Evolutionary conservation across 2,113 vertebrate species (phyloP).

Genomic region (Microcebus ravelobensis): DNA sequence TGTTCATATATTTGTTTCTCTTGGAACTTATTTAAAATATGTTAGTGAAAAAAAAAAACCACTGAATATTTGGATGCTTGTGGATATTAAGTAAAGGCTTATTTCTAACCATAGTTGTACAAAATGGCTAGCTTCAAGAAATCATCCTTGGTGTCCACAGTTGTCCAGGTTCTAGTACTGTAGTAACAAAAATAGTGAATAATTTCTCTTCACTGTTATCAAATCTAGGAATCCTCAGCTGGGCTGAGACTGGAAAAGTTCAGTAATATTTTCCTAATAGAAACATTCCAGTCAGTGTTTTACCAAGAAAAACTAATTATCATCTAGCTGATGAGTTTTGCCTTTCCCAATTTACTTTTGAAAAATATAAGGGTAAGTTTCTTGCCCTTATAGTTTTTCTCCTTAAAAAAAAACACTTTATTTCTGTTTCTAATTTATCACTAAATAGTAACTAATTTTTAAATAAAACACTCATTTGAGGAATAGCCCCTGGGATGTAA

Average conservation of each 20-base stretch:
- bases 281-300: slow-evolving; percentile 63
- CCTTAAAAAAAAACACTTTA: not conserved
- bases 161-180: not conserved
- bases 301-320: slow-evolving; percentile 65
- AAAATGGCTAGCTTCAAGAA: slow-evolving; percentile 16
- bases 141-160: not conserved
- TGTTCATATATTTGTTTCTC: slow-evolving; percentile 57
- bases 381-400: slow-evolving; percentile 35
- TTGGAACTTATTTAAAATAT: slow-evolving; percentile 32
- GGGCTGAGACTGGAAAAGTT: slow-evolving; percentile 15
- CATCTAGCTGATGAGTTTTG: slow-evolving; percentile 48
- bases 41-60: slow-evolving; percentile 44
- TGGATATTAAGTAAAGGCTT: not conserved
- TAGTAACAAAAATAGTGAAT: slow-evolving; percentile 40
- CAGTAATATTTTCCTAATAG: slow-evolving; percentile 67
- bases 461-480: slow-evolving; percentile 42
- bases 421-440: slow-evolving; percentile 29
- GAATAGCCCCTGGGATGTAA: not conserved
- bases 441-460: slow-evolving; percentile 27
- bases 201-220: slow-evolving; percentile 55
- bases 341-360: slow-evolving; percentile 61
- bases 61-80: not conserved
- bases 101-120: not conserved
- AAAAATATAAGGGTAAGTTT: slow-evolving; percentile 53
- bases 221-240: not conserved